Percentiles rank a stretch among this genome's conserved stretches.
Evolutionary conservation across 2,113 vertebrate species (phyloP).

Genomic region (Psophia crepitans): DNA sequence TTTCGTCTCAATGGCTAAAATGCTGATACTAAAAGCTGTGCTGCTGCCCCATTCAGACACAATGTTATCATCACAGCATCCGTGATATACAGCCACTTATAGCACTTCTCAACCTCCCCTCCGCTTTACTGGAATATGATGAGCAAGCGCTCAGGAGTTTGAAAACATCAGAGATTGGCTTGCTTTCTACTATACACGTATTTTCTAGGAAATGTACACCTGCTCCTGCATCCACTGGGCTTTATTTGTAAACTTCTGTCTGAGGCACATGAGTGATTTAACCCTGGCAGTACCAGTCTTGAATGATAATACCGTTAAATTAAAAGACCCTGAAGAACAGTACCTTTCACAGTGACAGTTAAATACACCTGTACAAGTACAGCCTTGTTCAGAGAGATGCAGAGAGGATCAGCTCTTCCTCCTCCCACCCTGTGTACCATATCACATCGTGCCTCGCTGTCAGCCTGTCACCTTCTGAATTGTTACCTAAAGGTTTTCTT

Average conservation of each 20-base stretch:
- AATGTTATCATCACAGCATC: accelerated
- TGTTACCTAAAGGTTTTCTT: background rate
- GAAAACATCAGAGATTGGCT: background rate
- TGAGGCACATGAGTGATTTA: background rate
- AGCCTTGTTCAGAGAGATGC: background rate
- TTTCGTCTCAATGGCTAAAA: background rate
- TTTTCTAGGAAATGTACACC: background rate
- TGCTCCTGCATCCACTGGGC: background rate
- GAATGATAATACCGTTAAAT: background rate
- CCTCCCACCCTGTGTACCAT: background rate
- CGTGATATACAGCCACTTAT: background rate
- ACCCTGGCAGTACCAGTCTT: background rate
- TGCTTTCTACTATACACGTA: background rate
- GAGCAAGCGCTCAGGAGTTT: background rate
- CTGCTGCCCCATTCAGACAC: background rate
- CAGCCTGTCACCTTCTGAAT: background rate
- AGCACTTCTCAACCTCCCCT: background rate
- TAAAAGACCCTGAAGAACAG: background rate
- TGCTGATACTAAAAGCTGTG: background rate
- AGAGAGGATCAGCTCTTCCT: background rate
- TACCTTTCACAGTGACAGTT: background rate
- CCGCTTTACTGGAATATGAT: background rate
- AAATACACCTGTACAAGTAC: background rate
- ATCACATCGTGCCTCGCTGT: background rate
- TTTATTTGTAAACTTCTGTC: background rate